These are phyloP conservation scores for Lycopodina hypogea DNA, from an alignment of 37 sponge, comb jelly and placozoan genomes.

Conservation along the genomic window DNA sequence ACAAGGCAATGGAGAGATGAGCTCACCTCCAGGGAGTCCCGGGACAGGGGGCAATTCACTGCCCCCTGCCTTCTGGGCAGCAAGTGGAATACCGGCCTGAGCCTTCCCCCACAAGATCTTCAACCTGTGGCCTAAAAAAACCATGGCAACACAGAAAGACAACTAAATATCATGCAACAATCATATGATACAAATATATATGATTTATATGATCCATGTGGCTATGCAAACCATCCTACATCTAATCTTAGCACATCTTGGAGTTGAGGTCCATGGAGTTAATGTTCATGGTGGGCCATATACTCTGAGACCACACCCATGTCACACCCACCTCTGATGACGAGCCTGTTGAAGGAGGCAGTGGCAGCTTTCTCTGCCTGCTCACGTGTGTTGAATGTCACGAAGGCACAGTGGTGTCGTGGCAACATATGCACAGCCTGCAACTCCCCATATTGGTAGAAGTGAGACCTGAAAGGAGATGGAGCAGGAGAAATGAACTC, in stretches of 20 bases:
- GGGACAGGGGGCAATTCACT: slow-evolving; percentile 74
- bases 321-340: slow-evolving; percentile 65
- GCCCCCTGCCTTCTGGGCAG: slow-evolving; percentile 24
- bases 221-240: too few species aligned
- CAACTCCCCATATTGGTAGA: slow-evolving; percentile 96
- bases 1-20: too few species aligned
- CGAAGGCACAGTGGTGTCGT: slow-evolving; percentile 91
- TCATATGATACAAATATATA: too few species aligned
- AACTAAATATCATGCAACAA: neutral
- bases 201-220: neutral
- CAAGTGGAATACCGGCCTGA: slow-evolving; percentile 51
- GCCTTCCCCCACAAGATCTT: slow-evolving; percentile 92
- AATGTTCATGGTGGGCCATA: too few species aligned
- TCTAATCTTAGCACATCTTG: too few species aligned
- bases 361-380: slow-evolving; percentile 89
- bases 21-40: slow-evolving; percentile 77
- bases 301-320: too few species aligned
- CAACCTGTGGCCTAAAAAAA: slow-evolving; percentile 53
- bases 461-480: slow-evolving; percentile 54
- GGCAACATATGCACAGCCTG: slow-evolving; percentile 62
- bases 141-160: neutral
- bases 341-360: slow-evolving; percentile 78
- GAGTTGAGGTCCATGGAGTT: too few species aligned
- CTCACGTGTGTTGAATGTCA: slow-evolving; percentile 75
- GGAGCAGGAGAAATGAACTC: neutral